Evolutionary conservation across 2,888 invertebrate genomes (phyloP).

Genomic region (Patella caerulea): DNA sequence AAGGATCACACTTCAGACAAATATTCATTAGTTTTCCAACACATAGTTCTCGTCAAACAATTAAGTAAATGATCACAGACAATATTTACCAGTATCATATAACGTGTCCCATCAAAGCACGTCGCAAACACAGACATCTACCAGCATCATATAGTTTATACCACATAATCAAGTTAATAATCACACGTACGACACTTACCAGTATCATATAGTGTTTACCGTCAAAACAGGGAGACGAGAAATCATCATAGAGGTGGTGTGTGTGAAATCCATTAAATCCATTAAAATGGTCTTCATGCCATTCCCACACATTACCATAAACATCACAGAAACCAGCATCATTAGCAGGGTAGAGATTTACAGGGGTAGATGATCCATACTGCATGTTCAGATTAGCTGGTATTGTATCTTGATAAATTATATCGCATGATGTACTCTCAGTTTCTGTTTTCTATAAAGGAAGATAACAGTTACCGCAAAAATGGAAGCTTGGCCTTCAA

Average conservation of each 20-base stretch:
- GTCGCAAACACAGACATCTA: too few species aligned
- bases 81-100: too few species aligned
- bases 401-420: conserved; percentile 55
- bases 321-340: conserved; percentile 65
- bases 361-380: conserved; percentile 68
- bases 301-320: conserved; percentile 70
- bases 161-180: neutral
- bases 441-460: conserved; percentile 44
- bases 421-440: conserved; percentile 53
- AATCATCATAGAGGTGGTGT: conserved; percentile 68
- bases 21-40: neutral
- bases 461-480: neutral
- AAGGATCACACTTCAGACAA: neutral
- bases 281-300: conserved; percentile 70
- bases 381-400: conserved; percentile 60
- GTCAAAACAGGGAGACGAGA: conserved; percentile 68
- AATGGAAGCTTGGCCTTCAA: too few species aligned
- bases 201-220: conserved; percentile 68
- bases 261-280: conserved; percentile 62
- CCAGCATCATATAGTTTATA: too few species aligned
- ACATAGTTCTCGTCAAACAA: too few species aligned
- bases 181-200: conserved; percentile 44
- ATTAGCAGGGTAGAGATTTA: conserved; percentile 62
- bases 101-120: too few species aligned
- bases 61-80: too few species aligned